Evolutionary conservation across 2,888 invertebrate genomes (phyloP), one percentile per base, ranked within the genome.

Genomic region (Machimus rusticus): DNA sequence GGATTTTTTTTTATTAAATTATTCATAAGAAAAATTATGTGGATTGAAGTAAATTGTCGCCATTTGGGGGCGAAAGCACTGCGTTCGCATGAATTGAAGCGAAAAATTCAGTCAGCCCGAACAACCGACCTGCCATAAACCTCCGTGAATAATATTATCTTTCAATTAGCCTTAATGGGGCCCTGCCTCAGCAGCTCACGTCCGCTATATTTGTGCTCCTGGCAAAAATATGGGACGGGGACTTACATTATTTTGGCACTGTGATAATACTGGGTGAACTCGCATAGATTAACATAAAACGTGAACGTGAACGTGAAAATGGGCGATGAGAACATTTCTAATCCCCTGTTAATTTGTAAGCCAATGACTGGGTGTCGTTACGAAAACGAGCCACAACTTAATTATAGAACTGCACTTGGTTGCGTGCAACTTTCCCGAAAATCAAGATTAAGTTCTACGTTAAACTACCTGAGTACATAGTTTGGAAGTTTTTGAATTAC

Each of bases 11-110:
- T 37, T 86, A 77, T 86, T 86, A 77, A 86, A 86, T 86, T 86
- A 86, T 86, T 86, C 86, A 86, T 86, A 86, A 86, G 86, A 77
- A 86, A 86, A 86, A 86, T 86, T 76, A 86, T 86, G 86, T 55
- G 86, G 86, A 86, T 86, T 86, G 86, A 77, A 51, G 77, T 86
- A 86, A 86, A 86, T 86, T 76, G 77, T 46, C 43, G 55, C 23
- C 86, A 76, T 77, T 86, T 86, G 55, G 37, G 74, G 74, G 57
- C 19, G 34, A 85, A 85, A 85, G 74, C 74, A 43, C 85, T 85
- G 85, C 74, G 74, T 74, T 85, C 46, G 85, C 85, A 85, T 66
- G 46, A 85, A 74, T 51, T 85, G 37, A 74, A 43, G 39, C n/a
- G 16, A 74, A n/a, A 66, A 43, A 74, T 85, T 85, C 51, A 43